phyloP scores from a whole-genome alignment of 2,113 vertebrate genomes.

The Microtus montanus region DNA sequence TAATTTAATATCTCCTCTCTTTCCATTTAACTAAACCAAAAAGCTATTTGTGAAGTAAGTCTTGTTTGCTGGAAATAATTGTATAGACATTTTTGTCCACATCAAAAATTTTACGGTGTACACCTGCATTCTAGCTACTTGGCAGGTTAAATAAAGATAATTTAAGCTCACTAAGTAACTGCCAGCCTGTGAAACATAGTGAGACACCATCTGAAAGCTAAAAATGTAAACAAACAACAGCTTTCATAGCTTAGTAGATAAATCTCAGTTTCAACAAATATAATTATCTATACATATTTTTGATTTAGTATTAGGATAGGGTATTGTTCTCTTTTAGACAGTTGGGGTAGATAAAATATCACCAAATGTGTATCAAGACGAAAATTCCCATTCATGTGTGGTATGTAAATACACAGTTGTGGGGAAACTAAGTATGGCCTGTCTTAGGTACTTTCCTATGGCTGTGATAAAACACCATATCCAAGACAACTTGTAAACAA shows the following conservation, averaged over 20 bases:
- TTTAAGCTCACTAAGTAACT: background rate
- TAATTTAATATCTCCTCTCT: background rate
- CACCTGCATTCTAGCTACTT: background rate
- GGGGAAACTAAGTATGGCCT: background rate
- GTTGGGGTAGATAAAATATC: background rate
- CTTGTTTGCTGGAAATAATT: constrained; percentile 2
- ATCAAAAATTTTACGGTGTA: background rate
- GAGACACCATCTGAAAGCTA: background rate
- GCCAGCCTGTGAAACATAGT: background rate
- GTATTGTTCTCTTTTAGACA: background rate
- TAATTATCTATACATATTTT: background rate
- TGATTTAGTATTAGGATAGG: background rate
- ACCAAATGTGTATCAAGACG: background rate
- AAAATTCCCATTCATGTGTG: background rate
- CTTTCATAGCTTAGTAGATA: background rate
- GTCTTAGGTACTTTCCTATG: background rate
- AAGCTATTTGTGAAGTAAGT: background rate
- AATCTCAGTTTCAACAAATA: background rate
- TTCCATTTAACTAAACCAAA: constrained; percentile 2
- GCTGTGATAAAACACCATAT: background rate
- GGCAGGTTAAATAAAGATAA: background rate
- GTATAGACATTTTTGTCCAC: background rate
- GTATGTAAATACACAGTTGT: background rate
- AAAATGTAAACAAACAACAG: background rate
- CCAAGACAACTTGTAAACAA: background rate